Evolutionary conservation across 2,888 invertebrate genomes (phyloP), one percentile per base, ranked within the genome.

Genomic region (Xestia ashworthii): DNA sequence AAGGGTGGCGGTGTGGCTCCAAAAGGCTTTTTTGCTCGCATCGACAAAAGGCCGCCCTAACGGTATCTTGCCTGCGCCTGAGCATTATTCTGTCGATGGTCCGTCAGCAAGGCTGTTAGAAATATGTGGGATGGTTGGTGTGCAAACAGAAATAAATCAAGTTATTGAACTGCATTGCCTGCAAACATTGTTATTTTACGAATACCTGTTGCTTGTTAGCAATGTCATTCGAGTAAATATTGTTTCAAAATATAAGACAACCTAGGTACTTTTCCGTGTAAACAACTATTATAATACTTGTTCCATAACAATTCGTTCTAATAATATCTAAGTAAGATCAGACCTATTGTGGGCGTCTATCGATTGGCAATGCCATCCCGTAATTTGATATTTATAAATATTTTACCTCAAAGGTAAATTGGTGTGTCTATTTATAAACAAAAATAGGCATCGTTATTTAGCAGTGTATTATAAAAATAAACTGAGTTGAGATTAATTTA

Each of bases 41-140:
- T 92, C 90, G 89, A 94, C 94, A 95, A 95, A 95, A 94, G 95
- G 92, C 92, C 90, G 91, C 91, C 95, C 94, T 96, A 96, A 96
- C 96, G 96, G 96, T 92, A 95, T 88, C 84, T 82, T 84, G 89
- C 89, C 84, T 89, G 90, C 87, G 90, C 81, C 88, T 89, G 90
- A 86, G 91, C 90, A 83, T 89, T 87, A 88, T 88, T 85, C 80
- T 79, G 74, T 76, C 86, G 83, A 84, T 86, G 76, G 85, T 83
- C 78, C 66, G 71, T 75, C 84, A 85, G 85, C 87, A 68, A 69
- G 67, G 70, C 70, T 78, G 65, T 78, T 80, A 76, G 64, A 84
- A 82, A 75, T 77, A 74, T 70, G 81, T 80, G 19, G 22, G 70
- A 48, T 71, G 70, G 58, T 48, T 64, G 65, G 71, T 60, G 67